Evolutionary conservation across 2,797 vertebrate genomes (phyloP).

Genomic region (Hypotaenidia okinawae): DNA sequence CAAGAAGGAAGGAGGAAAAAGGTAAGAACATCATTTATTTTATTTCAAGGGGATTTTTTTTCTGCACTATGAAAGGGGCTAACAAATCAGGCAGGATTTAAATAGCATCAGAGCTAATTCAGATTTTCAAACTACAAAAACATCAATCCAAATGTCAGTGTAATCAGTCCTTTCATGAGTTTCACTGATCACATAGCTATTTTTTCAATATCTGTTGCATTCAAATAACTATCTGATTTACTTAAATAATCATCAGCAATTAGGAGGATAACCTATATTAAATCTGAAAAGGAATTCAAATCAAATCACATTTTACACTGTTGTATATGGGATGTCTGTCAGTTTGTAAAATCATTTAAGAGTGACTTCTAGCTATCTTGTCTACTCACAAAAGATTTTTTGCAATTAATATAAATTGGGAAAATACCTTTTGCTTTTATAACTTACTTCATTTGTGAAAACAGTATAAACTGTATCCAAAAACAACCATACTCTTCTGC

Average conservation of each 20-base stretch:
- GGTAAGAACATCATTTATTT: background rate
- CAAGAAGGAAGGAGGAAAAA: background rate
- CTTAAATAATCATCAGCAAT: background rate
- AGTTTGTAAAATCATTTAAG: background rate
- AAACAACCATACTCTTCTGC: rapidly evolving
- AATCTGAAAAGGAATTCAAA: background rate
- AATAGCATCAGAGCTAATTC: background rate
- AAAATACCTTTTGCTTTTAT: background rate
- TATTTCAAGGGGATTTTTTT: background rate
- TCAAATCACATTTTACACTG: background rate
- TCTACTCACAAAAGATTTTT: background rate
- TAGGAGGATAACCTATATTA: background rate
- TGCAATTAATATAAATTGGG: background rate
- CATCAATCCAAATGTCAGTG: background rate
- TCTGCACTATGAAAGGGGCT: background rate
- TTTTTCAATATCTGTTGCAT: background rate
- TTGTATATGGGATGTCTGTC: background rate
- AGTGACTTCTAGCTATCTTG: background rate
- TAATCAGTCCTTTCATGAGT: background rate
- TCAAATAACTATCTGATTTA: background rate
- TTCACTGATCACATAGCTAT: background rate
- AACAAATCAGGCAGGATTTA: background rate
- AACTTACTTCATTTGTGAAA: background rate
- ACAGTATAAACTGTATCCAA: background rate
- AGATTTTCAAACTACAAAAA: slow-evolving; percentile 1